Evolutionary conservation across 2,797 vertebrate genomes (phyloP).

Genomic region (Esox masquinongy): DNA sequence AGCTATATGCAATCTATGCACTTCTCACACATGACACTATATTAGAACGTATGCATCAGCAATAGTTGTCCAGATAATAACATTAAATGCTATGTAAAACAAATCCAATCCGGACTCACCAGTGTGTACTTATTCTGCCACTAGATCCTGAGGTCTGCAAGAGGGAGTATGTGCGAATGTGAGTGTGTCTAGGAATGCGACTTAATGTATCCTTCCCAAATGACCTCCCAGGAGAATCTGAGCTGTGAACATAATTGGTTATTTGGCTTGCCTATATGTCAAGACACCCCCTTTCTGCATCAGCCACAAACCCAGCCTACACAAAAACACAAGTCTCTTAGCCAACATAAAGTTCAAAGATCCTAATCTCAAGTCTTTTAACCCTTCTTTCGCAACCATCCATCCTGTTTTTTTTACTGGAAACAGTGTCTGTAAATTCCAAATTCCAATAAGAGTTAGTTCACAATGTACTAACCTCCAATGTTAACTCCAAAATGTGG

Average conservation of each 20-base stretch:
- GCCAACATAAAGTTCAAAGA: not conserved
- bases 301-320: not conserved
- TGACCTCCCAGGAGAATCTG: not conserved
- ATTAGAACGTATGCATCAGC: not conserved
- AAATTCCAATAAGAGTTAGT: not conserved
- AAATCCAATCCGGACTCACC: conserved; percentile 3
- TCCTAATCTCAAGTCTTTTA: not conserved
- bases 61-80: not conserved
- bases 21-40: not conserved
- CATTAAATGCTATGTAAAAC: not conserved
- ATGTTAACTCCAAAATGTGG: too few species aligned
- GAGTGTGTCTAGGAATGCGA: not conserved
- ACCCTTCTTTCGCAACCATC: not conserved
- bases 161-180: conserved; percentile 51
- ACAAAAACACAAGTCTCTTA: not conserved
- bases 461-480: too few species aligned
- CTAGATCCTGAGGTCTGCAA: conserved; percentile 50
- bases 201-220: not conserved
- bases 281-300: not conserved
- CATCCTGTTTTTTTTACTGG: not conserved
- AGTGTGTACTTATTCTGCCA: not conserved
- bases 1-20: not conserved
- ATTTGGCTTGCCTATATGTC: not conserved
- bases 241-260: not conserved
- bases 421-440: not conserved